A percentile compares a stretch with the other conserved stretches of the same genome.
Evolutionary conservation across 2,888 invertebrate genomes (phyloP).

Genomic region (Argyresthia goedartella): DNA sequence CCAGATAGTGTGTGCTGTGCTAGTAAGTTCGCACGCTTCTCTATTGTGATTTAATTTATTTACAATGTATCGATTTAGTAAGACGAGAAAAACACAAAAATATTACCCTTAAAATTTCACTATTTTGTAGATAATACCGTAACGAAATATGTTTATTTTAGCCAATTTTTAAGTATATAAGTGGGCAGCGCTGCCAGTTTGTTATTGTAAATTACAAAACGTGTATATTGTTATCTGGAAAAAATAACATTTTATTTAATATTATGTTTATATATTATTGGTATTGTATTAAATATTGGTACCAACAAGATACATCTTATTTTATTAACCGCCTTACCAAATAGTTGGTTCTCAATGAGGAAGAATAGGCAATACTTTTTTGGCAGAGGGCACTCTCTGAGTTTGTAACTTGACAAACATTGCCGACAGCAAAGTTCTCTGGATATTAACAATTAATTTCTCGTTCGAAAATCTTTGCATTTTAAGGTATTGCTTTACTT

Average conservation of each 20-base stretch:
- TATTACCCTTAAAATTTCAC: slow-evolving; percentile 16
- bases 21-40: background rate
- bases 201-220: slow-evolving; percentile 28
- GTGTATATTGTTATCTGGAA: slow-evolving; percentile 51
- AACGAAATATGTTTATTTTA: slow-evolving; percentile 23
- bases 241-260: slow-evolving; percentile 23
- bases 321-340: no score
- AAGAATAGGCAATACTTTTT: no score
- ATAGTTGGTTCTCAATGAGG: no score
- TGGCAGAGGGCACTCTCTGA: no score
- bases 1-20: background rate
- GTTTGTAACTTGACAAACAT: no score
- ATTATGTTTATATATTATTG: slow-evolving; percentile 24
- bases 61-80: no score
- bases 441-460: no score
- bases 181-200: slow-evolving; percentile 32
- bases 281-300: slow-evolving; percentile 39
- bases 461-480: no score
- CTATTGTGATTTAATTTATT: background rate
- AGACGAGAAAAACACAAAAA: slow-evolving; percentile 21
- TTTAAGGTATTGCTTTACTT: no score
- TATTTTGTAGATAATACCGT: slow-evolving; percentile 36
- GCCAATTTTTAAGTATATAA: slow-evolving; percentile 22
- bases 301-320: slow-evolving; percentile 21
- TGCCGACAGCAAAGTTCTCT: no score